These are phyloP conservation scores for Leptopterna dolabrata DNA, from an alignment of 2,888 invertebrate genomes.

Conservation along the genomic window DNA sequence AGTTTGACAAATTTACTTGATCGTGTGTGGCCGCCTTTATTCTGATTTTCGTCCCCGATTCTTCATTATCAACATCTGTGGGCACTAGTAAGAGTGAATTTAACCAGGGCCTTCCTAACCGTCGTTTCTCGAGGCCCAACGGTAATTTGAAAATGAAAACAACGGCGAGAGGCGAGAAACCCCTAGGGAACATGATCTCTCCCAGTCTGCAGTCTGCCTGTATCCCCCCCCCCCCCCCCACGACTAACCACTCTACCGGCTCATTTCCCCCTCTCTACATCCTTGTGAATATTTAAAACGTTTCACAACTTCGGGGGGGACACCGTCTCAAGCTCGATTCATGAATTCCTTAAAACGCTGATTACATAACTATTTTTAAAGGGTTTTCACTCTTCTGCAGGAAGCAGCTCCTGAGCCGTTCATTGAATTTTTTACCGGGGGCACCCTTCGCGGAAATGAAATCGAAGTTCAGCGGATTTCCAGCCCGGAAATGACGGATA, in stretches of 20 bases:
- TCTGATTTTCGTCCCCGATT: too few species aligned
- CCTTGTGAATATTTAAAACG: constrained; percentile 19
- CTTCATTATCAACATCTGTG: too few species aligned
- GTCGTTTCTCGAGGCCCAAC: neutral
- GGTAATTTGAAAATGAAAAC: constrained; percentile 19
- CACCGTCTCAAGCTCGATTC: constrained; percentile 28
- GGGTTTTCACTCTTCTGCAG: constrained; percentile 15
- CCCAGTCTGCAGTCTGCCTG: neutral
- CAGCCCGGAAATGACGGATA: constrained; percentile 22
- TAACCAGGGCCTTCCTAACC: neutral
- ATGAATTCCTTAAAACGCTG: constrained; percentile 38
- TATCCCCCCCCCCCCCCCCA: neutral
- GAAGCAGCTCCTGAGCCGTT: neutral
- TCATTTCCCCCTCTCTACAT: neutral
- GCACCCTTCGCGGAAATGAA: constrained; percentile 27
- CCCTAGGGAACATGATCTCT: neutral
- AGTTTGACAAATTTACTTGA: too few species aligned
- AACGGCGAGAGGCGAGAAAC: neutral
- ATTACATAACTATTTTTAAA: constrained; percentile 51
- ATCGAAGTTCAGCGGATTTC: constrained; percentile 13
- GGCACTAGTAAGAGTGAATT: too few species aligned
- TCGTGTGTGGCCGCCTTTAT: too few species aligned
- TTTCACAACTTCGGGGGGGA: constrained; percentile 41
- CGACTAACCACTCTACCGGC: neutral
- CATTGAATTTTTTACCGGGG: constrained; percentile 37